Percentiles rank a stretch among this genome's conserved stretches.
Conservation (phyloP, 1,140 invertebrate genomes). For the Hermatobates lingyangjiaoensis region DNA sequence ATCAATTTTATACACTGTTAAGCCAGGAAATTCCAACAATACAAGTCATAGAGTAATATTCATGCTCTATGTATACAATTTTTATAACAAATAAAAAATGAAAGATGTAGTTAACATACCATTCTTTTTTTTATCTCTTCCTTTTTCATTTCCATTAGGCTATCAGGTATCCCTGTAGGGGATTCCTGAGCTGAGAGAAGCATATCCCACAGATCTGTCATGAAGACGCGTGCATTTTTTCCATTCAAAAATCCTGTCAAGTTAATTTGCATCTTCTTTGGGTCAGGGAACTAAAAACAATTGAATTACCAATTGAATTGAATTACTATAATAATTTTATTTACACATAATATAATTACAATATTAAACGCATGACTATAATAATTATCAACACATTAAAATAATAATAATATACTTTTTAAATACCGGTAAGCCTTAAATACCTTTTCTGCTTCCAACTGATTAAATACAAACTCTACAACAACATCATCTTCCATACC, state of each 20-base stretch:
- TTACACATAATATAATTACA: neutral
- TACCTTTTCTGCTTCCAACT: slow-evolving; percentile 81
- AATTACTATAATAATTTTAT: neutral
- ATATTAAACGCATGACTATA: neutral
- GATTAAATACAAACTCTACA: slow-evolving; percentile 96
- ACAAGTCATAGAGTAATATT: neutral
- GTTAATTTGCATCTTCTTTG: slow-evolving; percentile 98
- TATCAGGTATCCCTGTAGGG: slow-evolving; percentile 79
- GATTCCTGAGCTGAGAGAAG: slow-evolving; percentile 88
- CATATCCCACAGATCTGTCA: slow-evolving; percentile 91
- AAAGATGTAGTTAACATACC: slow-evolving; percentile 29
- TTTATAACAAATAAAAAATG: no score
- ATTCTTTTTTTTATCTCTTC: slow-evolving; percentile 81
- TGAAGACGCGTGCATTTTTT: slow-evolving; percentile 91
- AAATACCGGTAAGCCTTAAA: slow-evolving; percentile 12
- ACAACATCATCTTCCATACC: slow-evolving; percentile 97
- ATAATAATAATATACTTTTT: neutral
- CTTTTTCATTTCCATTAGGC: slow-evolving; percentile 86
- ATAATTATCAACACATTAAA: neutral
- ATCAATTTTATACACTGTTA: no score
- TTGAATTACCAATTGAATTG: neutral
- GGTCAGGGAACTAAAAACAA: slow-evolving; percentile 71
- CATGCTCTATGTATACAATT: no score
- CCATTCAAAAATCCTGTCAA: slow-evolving; percentile 96
- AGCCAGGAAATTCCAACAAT: neutral